These are phyloP conservation scores for Mycteria americana DNA, from an alignment of 2,797 vertebrate genomes.

Conservation along the genomic window DNA sequence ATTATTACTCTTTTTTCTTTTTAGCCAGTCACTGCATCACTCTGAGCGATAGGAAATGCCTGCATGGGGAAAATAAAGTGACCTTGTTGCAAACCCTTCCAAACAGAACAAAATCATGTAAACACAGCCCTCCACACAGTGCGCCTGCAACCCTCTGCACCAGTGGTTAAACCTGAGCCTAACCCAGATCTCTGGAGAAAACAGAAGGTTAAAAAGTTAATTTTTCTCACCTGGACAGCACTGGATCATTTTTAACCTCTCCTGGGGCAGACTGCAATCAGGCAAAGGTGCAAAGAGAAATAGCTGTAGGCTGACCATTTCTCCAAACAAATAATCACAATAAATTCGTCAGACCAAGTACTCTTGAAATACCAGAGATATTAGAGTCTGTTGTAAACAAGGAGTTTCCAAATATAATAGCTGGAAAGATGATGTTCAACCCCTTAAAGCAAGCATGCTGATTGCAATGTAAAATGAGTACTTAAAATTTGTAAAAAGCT, in stretches of 20 bases:
- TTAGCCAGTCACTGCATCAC: background rate
- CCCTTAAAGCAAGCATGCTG: background rate
- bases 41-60: background rate
- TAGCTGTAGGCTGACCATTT: background rate
- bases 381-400: constrained; percentile 1
- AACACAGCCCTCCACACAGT: background rate
- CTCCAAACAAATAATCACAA: background rate
- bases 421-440: background rate
- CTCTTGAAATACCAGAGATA: background rate
- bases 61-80: background rate
- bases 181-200: background rate
- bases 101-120: background rate
- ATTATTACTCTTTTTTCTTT: background rate
- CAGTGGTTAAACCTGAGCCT: background rate
- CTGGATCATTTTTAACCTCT: background rate
- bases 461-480: background rate
- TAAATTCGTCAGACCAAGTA: background rate
- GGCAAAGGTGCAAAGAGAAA: background rate
- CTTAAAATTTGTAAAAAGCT: background rate
- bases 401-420: background rate
- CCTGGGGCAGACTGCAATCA: background rate
- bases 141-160: background rate
- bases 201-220: background rate
- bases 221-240: background rate
- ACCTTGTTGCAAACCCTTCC: background rate